Conservation (phyloP, 2,113 vertebrate species). For the Scomber scombrus region DNA sequence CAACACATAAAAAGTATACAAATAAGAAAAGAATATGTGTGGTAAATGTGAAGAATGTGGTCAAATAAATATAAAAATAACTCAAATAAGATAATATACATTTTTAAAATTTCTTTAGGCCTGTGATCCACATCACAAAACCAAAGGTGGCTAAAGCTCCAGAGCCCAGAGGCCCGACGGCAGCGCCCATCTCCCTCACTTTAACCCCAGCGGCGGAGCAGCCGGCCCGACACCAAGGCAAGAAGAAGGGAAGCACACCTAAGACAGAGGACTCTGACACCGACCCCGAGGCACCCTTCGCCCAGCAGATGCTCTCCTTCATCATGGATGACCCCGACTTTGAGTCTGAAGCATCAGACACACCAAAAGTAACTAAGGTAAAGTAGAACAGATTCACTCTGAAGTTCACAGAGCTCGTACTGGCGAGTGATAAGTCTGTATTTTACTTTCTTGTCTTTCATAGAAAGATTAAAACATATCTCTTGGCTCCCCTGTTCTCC, state of each 20-base stretch:
- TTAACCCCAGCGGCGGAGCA: slow-evolving; percentile 67
- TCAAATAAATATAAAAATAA: not conserved
- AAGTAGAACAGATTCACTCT: not conserved
- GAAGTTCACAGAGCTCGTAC: not conserved
- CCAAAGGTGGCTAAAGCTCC: slow-evolving; percentile 72
- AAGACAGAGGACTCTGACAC: slow-evolving; percentile 88
- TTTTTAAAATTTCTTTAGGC: slow-evolving; percentile 51
- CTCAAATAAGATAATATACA: not conserved
- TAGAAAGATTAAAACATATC: not conserved
- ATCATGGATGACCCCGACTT: slow-evolving; percentile 98
- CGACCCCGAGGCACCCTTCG: slow-evolving; percentile 90
- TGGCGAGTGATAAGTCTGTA: too few species aligned
- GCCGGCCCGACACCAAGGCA: slow-evolving; percentile 54
- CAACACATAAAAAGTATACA: too few species aligned
- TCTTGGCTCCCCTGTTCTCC: not conserved
- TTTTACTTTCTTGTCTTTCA: not conserved
- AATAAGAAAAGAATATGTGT: not conserved
- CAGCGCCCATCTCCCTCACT: slow-evolving; percentile 60
- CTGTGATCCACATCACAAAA: slow-evolving; percentile 75
- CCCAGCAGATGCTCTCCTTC: slow-evolving; percentile 96
- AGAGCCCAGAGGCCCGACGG: slow-evolving; percentile 59
- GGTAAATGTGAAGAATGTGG: not conserved
- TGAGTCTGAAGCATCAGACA: slow-evolving; percentile 91
- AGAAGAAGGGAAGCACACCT: slow-evolving; percentile 64
- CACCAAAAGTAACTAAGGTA: slow-evolving; percentile 82